Base-by-base conservation (phyloP, 2,113 vertebrate genomes). In the Rhinoptilus africanus region DNA sequence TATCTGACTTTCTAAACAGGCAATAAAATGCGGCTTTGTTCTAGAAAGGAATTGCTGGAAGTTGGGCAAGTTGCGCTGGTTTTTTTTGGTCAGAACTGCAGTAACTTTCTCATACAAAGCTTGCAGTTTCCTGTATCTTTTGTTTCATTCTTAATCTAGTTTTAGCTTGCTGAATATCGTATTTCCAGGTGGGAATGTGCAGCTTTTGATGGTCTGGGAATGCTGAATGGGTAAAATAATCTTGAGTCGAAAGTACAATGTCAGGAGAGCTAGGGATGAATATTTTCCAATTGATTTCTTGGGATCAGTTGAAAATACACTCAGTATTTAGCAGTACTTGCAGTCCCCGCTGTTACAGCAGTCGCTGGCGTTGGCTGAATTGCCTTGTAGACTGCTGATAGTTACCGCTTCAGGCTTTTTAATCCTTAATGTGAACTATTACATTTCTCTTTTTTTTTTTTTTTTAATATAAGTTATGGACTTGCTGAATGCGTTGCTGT, bases 121-220 rank as follows among this genome's bases (percentile, higher is more conserved):
- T 92, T 82, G 53, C 43, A 14, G 53, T 76, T 96, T 93, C 85
- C 71, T 68, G 4, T 67, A 10, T 71, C 59, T 92, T 90, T 78
- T 88, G 59, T 94, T 96, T 92, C 67, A 22, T 72, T 91, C 68
- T 45, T 86, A 64, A 59, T 90, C 63, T 86, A 62, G 84, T 54
- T 86, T 73, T 54, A 63, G 50, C 54, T 93, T 84, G 92, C 83
- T 77, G 47, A 71, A 43, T 91, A 68, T 88, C 48, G 0, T 47
- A 53, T 89, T 91, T 93, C 76, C 90, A 94, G 73, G 83, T 92
- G 76, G 60, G 68, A 91, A 68, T 41, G 41, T 79, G 50, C 41
- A 83, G 45, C 68, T 93, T 41, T 77, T 78, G 68, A 63, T 63
- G 68, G 30, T 56, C 21, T 68, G 84, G 68, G 76, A 87, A 76